These are phyloP conservation scores for Coregonus suidteri DNA, from an alignment of 2,797 vertebrate species.

Conservation along the genomic window DNA sequence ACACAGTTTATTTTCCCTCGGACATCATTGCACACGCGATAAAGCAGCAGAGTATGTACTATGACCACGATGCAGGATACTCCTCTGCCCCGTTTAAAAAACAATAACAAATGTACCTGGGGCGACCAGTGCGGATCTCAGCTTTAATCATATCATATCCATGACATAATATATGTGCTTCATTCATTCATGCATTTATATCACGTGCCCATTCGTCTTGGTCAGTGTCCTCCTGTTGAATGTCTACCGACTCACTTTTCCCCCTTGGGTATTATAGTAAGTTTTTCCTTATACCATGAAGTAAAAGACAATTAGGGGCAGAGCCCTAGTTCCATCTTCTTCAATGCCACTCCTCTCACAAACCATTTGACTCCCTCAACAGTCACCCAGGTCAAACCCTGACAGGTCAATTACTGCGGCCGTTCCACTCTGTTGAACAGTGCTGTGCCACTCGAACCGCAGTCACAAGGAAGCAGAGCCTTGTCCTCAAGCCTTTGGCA, in stretches of 20 bases:
- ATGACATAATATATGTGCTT: no score
- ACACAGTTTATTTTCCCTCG: no score
- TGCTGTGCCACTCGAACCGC: conserved; percentile 32
- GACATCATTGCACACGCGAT: no score
- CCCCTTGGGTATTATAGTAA: background rate
- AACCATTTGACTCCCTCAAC: conserved; percentile 40
- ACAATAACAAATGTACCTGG: no score
- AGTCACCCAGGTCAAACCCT: conserved; percentile 44
- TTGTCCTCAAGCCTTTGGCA: conserved; percentile 4
- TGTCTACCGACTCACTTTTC: background rate
- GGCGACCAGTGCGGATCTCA: no score
- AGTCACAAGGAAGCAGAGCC: conserved; percentile 29
- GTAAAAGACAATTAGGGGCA: background rate
- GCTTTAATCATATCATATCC: no score
- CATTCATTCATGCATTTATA: no score
- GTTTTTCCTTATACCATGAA: background rate
- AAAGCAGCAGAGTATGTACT: no score
- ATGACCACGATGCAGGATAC: no score
- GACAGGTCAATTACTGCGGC: conserved; percentile 62
- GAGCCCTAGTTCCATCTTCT: background rate
- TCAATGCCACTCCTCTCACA: conserved; percentile 31
- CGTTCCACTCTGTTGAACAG: conserved; percentile 37
- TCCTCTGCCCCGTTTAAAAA: no score
- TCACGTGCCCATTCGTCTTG: background rate
- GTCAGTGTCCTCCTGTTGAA: background rate